Base-by-base conservation (phyloP, 2,888 invertebrate genomes). In the Diplolepis rosae region DNA sequence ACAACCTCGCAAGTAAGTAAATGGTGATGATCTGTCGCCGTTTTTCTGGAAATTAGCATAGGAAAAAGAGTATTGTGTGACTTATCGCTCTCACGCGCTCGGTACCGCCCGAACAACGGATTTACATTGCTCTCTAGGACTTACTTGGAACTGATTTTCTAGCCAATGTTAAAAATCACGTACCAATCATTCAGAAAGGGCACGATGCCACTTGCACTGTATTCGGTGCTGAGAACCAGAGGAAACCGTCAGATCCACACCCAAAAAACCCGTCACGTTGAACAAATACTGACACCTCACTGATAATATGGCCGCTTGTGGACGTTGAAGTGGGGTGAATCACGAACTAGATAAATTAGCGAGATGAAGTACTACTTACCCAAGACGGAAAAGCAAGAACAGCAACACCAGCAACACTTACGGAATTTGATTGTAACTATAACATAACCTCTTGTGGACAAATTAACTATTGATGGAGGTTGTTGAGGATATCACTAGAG, bases 261-360 rank as follows among this genome's bases (percentile, higher is more conserved):
- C 87, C 88, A 87, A 88, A 88, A 87, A 83, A 85, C 83, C 82
- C 81, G 86, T 87, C 88, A 86, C 88, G 85, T 87, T 87, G 84
- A 84, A 83, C 84, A 87, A 87, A 88, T 87, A 88, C 86, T 89
- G 88, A 89, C 88, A 89, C 87, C 87, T 88, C 88, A 88, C 87
- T 87, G 83, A 85, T 83, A 88, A 88, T 86, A 88, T 88, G 88
- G 88, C 88, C 81, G 87, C 87, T 75, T 73, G 69, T 70, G 72
- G 56, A 50, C 70, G 69, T 68, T 68, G 52, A 42, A 45, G 74
- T 72, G 74, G 69, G 74, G 72, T 73, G 70, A 48, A 48, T 45
- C 48, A 48, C 48, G 22, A 48, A 48, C 22, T 48, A 4, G n/a
- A n/a, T n/a, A 48, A 22, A 22, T 48, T 4, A 18, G 1, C 48